A percentile compares a stretch with the other conserved stretches of the same genome.
Evolutionary conservation across 2,113 vertebrate genomes (phyloP).

Genomic region (Cygnus atratus): DNA sequence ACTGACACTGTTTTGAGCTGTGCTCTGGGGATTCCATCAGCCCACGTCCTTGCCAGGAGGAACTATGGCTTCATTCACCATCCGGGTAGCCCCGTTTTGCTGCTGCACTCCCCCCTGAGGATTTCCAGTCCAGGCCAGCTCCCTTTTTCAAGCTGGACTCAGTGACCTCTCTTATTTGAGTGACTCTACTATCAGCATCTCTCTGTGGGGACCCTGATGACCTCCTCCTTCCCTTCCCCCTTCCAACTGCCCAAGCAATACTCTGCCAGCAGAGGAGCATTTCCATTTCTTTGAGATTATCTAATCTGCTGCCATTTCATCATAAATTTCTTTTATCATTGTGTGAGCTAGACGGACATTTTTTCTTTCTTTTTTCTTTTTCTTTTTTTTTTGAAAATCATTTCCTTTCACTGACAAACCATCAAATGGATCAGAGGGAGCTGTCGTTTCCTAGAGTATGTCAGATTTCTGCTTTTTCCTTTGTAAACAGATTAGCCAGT

Average conservation of each 20-base stretch:
- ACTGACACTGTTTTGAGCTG: background rate
- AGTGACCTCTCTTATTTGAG: background rate
- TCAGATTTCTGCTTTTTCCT: constrained; percentile 67
- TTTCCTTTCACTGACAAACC: constrained; percentile 67
- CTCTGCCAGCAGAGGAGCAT: constrained; percentile 65
- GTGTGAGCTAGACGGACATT: constrained; percentile 43
- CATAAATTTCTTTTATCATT: constrained; percentile 62
- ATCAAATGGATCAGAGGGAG: constrained; percentile 61
- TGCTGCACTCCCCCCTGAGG: background rate
- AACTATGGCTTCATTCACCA: background rate
- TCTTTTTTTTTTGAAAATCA: constrained; percentile 47
- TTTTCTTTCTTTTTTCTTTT: constrained; percentile 30
- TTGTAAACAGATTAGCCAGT: constrained; percentile 64
- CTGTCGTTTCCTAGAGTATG: constrained; percentile 57
- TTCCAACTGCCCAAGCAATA: constrained; percentile 51
- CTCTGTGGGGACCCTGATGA: constrained; percentile 4
- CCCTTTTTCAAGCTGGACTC: constrained; percentile 8
- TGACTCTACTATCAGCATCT: background rate
- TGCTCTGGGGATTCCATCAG: background rate
- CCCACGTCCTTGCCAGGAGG: background rate
- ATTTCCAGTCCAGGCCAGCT: background rate
- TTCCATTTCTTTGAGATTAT: constrained; percentile 76
- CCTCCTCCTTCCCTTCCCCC: constrained; percentile 31
- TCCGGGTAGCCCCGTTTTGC: background rate
- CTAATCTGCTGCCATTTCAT: constrained; percentile 74